Evolutionary conservation across 2,797 vertebrate genomes (phyloP), one percentile per base, ranked within the genome.

Genomic region (Delichon dasypus): DNA sequence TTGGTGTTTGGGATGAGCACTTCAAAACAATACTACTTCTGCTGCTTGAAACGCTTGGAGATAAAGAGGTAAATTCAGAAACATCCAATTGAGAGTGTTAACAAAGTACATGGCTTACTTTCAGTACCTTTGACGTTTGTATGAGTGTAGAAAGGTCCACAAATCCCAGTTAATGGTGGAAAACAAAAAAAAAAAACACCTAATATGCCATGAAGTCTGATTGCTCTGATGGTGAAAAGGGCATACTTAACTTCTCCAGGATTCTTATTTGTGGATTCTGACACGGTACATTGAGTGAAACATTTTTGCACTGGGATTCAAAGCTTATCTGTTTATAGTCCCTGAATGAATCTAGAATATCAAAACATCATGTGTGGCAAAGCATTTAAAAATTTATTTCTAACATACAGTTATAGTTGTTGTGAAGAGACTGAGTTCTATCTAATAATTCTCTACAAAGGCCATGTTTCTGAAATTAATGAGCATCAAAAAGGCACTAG

Each of bases 1-100:
- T 99, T 27, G 98, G 98, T 94, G 98, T 99, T 96, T 99, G 99
- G 99, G 99, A 99, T 62, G 99, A 99, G 85, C 99, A 99, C 94
- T 99, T 99, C 97, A 99, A 99, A 98, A 99, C 99, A 95, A 99
- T 99, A 97, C 97, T 99, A 67, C 98, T 99, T 82, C 97, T 99
- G 62, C 98, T 99, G 92, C 98, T 99, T 58, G 99, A 99, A 98
- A 99, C 99, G 0, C 98, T 99, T 97, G 99, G 99, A 4, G 99
- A 99, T 97, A 98, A 98, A 98, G 99, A 99, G 99, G 99, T 99
- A 97, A 90, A 53, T 62, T 87, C 38, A 77, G n/a, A 88, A 42
- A 16, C 25, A 68, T 72, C 64, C 42, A 60, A 15, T 71, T 78
- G 13, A 83, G 42, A 80, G n/a, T 8, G 26, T 60, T 81, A 40